Evolutionary conservation across 92 coral and sea anemone genomes (phyloP), one percentile per base, ranked within the genome.

Genomic region (Heteractis magnifica): DNA sequence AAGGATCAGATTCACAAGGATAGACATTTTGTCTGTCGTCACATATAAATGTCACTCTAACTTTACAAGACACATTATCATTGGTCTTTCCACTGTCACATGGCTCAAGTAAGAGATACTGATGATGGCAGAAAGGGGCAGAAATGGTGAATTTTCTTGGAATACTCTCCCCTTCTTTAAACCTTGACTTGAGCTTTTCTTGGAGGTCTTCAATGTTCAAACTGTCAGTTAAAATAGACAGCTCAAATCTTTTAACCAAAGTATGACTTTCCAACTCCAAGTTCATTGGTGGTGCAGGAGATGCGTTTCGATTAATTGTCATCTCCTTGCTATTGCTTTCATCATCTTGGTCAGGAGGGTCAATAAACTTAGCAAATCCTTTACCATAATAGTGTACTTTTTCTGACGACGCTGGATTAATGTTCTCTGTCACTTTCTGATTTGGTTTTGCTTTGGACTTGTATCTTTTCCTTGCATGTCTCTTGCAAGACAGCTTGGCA

Each of bases 121-220:
- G 70, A 50, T 78, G n/a, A 41, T 52, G 55, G 48, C 81, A 78
- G 19, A 34, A 78, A 16, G 71, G 65, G 1, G 79, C 62, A 10
- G 89, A 41, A 70, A 92, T 84, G 52, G 87, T 79, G 84, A 92
- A 89, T 81, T 85, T 76, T 62, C 90, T 89, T 18, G 95, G 92
- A 23, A 59, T 6, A 26, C 89, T 74, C 9, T 13, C 11, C 18
- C 87, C 84, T 85, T 89, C 92, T 26, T 68, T 41, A 88, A 86
- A 89, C 55, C 79, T 72, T 5, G 60, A 85, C 58, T 90, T 86
- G 83, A 92, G 86, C 62, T 78, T 44, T 34, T 81, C 81, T n/a
- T 73, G 56, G 44, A 92, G 71, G 60, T 52, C 41, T 0, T 71
- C 70, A 51, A 75, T 19, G 21, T 86, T 71, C 71, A 87, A 77